A percentile compares a stretch with the other conserved stretches of the same genome.
Evolutionary conservation across 2,113 vertebrate genomes (phyloP).

Genomic region (Micromys minutus): DNA sequence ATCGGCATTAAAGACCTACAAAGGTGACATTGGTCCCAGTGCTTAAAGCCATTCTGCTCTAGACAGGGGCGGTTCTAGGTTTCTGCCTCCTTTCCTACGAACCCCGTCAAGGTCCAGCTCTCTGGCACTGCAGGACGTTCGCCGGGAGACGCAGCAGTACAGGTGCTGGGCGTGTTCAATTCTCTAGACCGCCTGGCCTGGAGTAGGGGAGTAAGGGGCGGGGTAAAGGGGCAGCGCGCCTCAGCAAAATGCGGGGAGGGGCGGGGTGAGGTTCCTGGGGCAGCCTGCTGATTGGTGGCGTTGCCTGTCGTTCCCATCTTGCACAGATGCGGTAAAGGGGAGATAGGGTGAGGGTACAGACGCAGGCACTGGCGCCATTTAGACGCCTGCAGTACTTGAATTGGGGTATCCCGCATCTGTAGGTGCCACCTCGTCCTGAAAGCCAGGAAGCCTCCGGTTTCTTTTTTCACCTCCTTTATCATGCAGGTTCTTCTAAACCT

Average conservation of each 20-base stretch:
- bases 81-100: neutral
- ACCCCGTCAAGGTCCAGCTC: neutral
- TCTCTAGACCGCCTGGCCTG: neutral
- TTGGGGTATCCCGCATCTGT: slow-evolving; percentile 44
- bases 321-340: slow-evolving; percentile 43
- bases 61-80: neutral
- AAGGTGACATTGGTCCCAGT: slow-evolving; percentile 16
- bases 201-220: neutral
- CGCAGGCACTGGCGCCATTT: slow-evolving; percentile 83
- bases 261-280: slow-evolving; percentile 24
- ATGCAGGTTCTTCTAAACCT: slow-evolving; percentile 35
- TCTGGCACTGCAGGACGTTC: neutral
- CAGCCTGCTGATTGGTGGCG: slow-evolving; percentile 65
- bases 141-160: neutral
- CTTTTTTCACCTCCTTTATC: neutral
- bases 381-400: slow-evolving; percentile 69
- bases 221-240: neutral
- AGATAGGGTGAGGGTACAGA: slow-evolving; percentile 74
- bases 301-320: slow-evolving; percentile 77
- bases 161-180: slow-evolving; percentile 47
- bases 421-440: slow-evolving; percentile 19
- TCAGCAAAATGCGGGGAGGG: neutral
- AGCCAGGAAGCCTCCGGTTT: neutral
- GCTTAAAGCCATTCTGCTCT: neutral
- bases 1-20: neutral